Base-by-base conservation (phyloP, 2,113 vertebrate species). In the Oreocharis arfaki region DNA sequence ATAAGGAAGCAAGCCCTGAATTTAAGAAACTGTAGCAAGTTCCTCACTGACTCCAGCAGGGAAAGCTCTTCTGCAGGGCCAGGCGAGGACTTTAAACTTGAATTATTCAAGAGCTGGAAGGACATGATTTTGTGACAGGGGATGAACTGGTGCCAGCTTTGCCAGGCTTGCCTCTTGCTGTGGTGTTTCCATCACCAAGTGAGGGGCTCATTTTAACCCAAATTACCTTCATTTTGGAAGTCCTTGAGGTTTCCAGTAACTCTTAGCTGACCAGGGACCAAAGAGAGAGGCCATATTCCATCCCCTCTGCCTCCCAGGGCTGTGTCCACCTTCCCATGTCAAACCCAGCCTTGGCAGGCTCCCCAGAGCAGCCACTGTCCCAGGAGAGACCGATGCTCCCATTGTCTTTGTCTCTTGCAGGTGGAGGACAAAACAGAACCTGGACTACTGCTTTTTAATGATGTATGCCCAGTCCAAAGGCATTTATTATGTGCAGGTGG, bases 391-490 rank as follows among this genome's bases (percentile, higher is more conserved):
- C 1, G 1, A 15, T 0, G 0, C 24, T 82, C 18, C 52, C 69
- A 44, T 33, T 7, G 0, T 37, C 41, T 77, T 61, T 46, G 57
- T 84, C 85, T 92, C 64, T 96, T 91, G 80, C 98, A 99, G 99
- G 97, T 99, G 99, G 99, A 98, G 99, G 92, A 99, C 99, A 18
- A 99, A 99, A 97, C 99, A 99, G 98, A 99, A 99, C 97, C 98
- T 99, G 50, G 99, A 99, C 95, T 99, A 99, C 97, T 99, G 99
- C 95, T 99, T 99, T 98, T 98, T 99, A 95, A 99, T 99, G 99
- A 99, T 99, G 99, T 99, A 99, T 16, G 99, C 99, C 18, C 99
- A 99, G 97, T 98, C 99, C 95, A 99, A 99, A 98, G 99, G 99
- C 97, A 99, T 99, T 7, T 99, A 99, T 98, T 99, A 99, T 3